These are phyloP conservation scores for Ctenopoma kingsleyae DNA, from an alignment of 2,797 vertebrate species.

Conservation along the genomic window DNA sequence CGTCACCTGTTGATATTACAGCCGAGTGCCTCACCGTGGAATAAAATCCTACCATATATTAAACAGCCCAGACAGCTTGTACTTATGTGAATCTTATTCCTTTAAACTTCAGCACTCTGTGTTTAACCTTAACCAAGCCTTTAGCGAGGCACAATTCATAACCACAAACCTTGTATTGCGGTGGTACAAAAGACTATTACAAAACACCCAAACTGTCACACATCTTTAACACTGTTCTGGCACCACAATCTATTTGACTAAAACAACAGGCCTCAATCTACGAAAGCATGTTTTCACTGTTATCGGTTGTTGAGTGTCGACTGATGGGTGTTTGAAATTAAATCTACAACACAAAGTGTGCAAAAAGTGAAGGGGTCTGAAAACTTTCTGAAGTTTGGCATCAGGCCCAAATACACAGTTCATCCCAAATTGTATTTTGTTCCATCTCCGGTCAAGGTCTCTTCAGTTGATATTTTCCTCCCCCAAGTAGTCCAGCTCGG, in stretches of 20 bases:
- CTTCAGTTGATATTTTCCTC: conserved; percentile 78
- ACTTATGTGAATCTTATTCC: conserved; percentile 31
- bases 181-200: conserved; percentile 38
- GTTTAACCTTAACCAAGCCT: conserved; percentile 8
- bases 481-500: conserved; percentile 90
- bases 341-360: not conserved
- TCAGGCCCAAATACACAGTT: conserved; percentile 30
- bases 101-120: conserved; percentile 24
- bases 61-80: conserved; percentile 31
- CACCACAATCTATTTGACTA: conserved; percentile 50
- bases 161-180: conserved; percentile 16
- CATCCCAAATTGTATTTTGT: conserved; percentile 35
- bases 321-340: not conserved
- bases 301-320: not conserved
- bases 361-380: not conserved
- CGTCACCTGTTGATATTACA: conserved; percentile 36
- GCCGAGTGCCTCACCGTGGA: conserved; percentile 43
- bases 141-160: conserved; percentile 21
- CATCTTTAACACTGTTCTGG: conserved; percentile 55
- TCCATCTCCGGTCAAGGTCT: conserved; percentile 9
- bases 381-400: conserved; percentile 25
- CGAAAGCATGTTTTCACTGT: not conserved
- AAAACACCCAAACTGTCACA: conserved; percentile 34
- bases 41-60: conserved; percentile 44
- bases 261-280: conserved; percentile 46